These are phyloP conservation scores for Ibidorhyncha struthersii DNA, from an alignment of 2,113 vertebrate species.

Conservation along the genomic window DNA sequence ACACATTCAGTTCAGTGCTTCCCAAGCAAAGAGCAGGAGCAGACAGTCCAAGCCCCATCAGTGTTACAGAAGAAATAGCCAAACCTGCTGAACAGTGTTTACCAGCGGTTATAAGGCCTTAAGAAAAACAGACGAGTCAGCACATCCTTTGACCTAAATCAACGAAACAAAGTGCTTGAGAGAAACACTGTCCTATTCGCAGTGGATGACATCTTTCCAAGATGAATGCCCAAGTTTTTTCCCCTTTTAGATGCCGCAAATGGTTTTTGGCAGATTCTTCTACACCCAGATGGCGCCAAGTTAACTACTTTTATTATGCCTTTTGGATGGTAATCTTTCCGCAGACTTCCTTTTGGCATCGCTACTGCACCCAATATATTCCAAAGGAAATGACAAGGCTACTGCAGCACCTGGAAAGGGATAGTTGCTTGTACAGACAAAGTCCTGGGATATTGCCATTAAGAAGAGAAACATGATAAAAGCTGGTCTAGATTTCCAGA, in stretches of 20 bases:
- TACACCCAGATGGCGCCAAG: slow-evolving; percentile 64
- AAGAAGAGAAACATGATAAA: slow-evolving; percentile 44
- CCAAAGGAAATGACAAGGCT: slow-evolving; percentile 71
- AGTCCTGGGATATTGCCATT: slow-evolving; percentile 42
- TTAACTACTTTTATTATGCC: slow-evolving; percentile 69
- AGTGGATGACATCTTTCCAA: slow-evolving; percentile 55
- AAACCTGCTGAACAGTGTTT: background rate
- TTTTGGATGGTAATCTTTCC: slow-evolving; percentile 65
- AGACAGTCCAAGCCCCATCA: background rate
- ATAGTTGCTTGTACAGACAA: slow-evolving; percentile 57
- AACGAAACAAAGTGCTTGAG: slow-evolving; percentile 35
- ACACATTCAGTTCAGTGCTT: background rate
- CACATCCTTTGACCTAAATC: slow-evolving; percentile 56
- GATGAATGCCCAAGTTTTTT: slow-evolving; percentile 45
- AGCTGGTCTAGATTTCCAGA: background rate
- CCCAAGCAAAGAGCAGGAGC: background rate
- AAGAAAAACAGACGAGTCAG: background rate
- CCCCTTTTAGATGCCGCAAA: slow-evolving; percentile 49
- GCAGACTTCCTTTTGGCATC: slow-evolving; percentile 68
- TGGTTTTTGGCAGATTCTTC: slow-evolving; percentile 63
- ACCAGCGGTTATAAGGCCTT: background rate
- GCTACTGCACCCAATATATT: slow-evolving; percentile 63
- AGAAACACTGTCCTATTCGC: background rate
- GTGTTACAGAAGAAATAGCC: background rate
- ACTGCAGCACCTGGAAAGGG: slow-evolving; percentile 64